Evolutionary conservation across 1,140 invertebrate genomes (phyloP).

Genomic region (Drosophila elegans): DNA sequence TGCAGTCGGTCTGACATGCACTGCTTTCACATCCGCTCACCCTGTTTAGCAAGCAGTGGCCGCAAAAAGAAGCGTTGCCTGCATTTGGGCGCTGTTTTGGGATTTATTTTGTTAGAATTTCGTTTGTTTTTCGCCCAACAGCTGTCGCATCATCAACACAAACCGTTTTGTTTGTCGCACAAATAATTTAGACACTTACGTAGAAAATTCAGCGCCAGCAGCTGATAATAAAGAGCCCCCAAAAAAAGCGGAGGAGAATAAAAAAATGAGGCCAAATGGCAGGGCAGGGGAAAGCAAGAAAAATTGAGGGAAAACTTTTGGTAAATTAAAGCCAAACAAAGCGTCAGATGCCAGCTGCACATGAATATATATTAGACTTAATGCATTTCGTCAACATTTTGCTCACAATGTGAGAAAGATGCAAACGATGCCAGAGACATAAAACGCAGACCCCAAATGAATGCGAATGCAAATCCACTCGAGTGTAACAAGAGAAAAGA

Average conservation of each 20-base stretch:
- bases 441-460: slow-evolving; percentile 39
- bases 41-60: background rate
- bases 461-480: slow-evolving; percentile 47
- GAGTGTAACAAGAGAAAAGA: slow-evolving; percentile 17
- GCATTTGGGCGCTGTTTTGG: slow-evolving; percentile 10
- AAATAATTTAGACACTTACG: slow-evolving; percentile 69
- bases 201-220: slow-evolving; percentile 24
- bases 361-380: slow-evolving; percentile 73
- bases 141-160: slow-evolving; percentile 29
- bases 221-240: slow-evolving; percentile 36
- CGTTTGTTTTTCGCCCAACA: slow-evolving; percentile 20
- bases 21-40: slow-evolving; percentile 1
- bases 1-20: background rate
- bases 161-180: slow-evolving; percentile 51
- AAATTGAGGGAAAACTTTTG: slow-evolving; percentile 23
- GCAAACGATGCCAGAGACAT: slow-evolving; percentile 47
- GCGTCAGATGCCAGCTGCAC: slow-evolving; percentile 39
- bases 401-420: slow-evolving; percentile 33
- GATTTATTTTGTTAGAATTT: slow-evolving; percentile 12
- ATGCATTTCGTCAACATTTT: slow-evolving; percentile 68
- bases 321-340: slow-evolving; percentile 59
- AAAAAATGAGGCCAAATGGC: background rate
- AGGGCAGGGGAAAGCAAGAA: slow-evolving; percentile 3
- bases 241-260: slow-evolving; percentile 1
- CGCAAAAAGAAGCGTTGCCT: slow-evolving; percentile 8